Conservation (phyloP, 2,797 vertebrate species). For the Myioborus melanocephalus region DNA sequence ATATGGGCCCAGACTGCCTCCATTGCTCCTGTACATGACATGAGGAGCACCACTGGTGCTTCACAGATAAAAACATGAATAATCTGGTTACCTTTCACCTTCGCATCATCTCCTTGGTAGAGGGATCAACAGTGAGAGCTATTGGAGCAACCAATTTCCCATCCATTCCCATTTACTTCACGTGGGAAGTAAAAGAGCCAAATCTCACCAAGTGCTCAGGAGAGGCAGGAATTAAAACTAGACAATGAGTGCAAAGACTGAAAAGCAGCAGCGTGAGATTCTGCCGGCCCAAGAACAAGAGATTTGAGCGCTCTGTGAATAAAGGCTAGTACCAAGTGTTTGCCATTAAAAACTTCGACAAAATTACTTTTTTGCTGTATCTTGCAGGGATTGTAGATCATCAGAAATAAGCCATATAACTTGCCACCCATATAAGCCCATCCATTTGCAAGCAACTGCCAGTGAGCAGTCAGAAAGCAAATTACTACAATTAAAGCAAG, state of each 20-base stretch:
- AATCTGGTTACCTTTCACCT: background rate
- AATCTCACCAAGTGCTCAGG: background rate
- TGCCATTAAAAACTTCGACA: background rate
- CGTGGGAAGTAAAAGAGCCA: background rate
- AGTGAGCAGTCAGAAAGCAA: background rate
- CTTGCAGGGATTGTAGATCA: background rate
- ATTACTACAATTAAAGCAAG: background rate
- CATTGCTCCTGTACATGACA: background rate
- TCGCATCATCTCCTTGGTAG: background rate
- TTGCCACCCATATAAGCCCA: background rate
- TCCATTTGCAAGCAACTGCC: background rate
- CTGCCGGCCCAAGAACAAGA: background rate
- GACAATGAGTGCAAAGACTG: background rate
- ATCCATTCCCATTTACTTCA: too few species aligned
- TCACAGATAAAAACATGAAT: background rate
- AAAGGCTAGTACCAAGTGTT: background rate
- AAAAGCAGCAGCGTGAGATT: background rate
- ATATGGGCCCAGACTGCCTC: background rate
- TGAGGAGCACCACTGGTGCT: background rate
- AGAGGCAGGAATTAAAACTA: background rate
- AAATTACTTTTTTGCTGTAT: background rate
- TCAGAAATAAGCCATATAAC: background rate
- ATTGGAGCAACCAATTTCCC: background rate
- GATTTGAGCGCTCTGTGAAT: background rate
- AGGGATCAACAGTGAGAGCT: background rate